phyloP scores from a whole-genome alignment of 2,113 vertebrate species.

The Puntigrus tetrazona region DNA sequence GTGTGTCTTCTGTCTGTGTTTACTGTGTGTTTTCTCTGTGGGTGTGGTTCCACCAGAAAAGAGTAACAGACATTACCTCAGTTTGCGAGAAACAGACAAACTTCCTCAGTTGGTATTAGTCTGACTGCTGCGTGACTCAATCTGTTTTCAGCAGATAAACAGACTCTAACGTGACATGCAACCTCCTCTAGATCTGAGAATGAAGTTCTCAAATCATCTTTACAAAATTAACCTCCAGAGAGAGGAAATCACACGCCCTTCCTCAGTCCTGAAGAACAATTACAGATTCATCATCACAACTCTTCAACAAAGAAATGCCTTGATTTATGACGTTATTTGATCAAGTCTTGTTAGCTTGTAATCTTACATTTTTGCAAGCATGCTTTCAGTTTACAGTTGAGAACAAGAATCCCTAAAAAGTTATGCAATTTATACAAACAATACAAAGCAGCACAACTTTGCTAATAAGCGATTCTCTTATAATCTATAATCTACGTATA shows the following conservation, averaged over 20 bases:
- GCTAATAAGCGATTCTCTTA: no score
- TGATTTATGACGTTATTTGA: no score
- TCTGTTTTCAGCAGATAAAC: background rate
- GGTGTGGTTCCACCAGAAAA: background rate
- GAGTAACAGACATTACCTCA: conserved; percentile 29
- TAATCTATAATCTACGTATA: no score
- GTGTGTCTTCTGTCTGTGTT: background rate
- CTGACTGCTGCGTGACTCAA: background rate
- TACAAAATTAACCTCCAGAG: background rate
- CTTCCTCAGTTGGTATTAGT: background rate
- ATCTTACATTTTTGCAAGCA: no score
- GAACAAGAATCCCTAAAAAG: no score
- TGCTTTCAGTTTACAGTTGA: no score
- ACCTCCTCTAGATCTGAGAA: background rate
- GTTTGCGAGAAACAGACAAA: background rate
- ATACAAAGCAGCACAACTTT: no score
- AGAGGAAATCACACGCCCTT: background rate
- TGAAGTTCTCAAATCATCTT: background rate
- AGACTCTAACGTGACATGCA: background rate
- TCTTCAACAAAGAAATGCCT: no score
- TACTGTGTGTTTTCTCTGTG: background rate
- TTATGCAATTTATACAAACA: no score
- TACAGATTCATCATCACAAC: no score
- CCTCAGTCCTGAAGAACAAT: background rate
- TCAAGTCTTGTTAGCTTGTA: no score